These are phyloP conservation scores for Choreutis nemorana DNA, from an alignment of 2,888 invertebrate species.

Conservation along the genomic window DNA sequence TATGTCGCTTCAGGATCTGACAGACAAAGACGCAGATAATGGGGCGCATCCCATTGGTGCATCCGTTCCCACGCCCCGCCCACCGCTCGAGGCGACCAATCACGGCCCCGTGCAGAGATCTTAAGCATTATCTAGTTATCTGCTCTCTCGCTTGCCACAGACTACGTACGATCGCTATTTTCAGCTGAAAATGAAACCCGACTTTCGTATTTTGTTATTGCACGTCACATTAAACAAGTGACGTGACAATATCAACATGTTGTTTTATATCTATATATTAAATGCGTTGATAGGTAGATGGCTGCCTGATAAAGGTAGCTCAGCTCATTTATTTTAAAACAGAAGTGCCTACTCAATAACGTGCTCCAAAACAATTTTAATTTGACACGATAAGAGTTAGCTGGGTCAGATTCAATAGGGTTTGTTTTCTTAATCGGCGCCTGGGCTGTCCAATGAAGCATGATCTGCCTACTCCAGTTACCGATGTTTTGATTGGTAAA, in stretches of 20 bases:
- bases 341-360: no score
- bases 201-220: no score
- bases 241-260: no score
- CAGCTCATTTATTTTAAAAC: no score
- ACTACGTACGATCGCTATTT: slow-evolving; percentile 34
- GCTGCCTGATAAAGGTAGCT: no score
- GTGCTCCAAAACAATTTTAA: no score
- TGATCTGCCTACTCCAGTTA: slow-evolving; percentile 17
- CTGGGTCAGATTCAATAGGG: slow-evolving; percentile 29
- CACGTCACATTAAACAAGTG: no score
- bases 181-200: no score
- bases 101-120: slow-evolving; percentile 56
- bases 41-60: slow-evolving; percentile 66
- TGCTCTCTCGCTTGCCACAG: slow-evolving; percentile 57
- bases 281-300: no score
- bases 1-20: slow-evolving; percentile 42
- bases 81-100: slow-evolving; percentile 42
- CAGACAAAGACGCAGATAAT: slow-evolving; percentile 68
- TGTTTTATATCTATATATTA: no score
- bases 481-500: slow-evolving; percentile 7
- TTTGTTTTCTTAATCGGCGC: slow-evolving; percentile 48
- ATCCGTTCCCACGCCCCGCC: slow-evolving; percentile 62
- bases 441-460: slow-evolving; percentile 21
- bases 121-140: slow-evolving; percentile 65
- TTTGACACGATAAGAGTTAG: slow-evolving; percentile 33